phyloP scores from a whole-genome alignment of 2,797 vertebrate genomes.

The Sylvia borin region DNA sequence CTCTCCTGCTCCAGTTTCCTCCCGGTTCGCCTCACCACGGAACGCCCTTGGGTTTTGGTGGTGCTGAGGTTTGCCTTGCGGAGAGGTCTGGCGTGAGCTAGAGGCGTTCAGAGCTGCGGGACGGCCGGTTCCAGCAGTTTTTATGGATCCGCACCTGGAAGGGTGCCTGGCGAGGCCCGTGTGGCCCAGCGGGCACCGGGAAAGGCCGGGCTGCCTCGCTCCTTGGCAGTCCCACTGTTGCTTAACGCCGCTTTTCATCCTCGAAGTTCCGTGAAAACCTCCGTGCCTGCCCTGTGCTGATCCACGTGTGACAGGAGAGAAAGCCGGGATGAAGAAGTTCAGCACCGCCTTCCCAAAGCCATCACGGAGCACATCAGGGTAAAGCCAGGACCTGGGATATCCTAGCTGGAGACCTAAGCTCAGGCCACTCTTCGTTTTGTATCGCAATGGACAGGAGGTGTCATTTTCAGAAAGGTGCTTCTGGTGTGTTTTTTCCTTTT shows the following conservation, averaged over 20 bases:
- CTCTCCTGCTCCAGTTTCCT: rapidly evolving
- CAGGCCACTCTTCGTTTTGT: neutral
- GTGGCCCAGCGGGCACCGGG: neutral
- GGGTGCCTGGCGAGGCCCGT: rapidly evolving
- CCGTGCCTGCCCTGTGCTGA: rapidly evolving
- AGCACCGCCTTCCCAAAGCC: rapidly evolving
- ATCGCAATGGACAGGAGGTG: rapidly evolving
- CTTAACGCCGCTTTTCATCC: neutral
- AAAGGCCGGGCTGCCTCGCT: neutral
- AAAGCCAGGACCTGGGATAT: rapidly evolving
- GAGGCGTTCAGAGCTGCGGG: rapidly evolving
- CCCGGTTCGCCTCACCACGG: rapidly evolving
- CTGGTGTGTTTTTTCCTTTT: neutral
- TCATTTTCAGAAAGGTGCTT: neutral
- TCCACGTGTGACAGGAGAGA: rapidly evolving
- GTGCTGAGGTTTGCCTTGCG: neutral
- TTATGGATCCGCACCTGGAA: rapidly evolving
- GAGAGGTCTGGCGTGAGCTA: neutral
- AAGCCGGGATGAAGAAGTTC: neutral
- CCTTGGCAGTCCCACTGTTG: rapidly evolving
- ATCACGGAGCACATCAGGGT: rapidly evolving
- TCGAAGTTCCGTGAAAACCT: rapidly evolving
- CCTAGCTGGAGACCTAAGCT: neutral
- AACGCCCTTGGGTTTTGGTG: neutral
- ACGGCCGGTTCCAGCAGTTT: neutral